A percentile compares a stretch with the other conserved stretches of the same genome.
Conservation (phyloP, 2,888 invertebrate species). For the Amaurobius ferox region DNA sequence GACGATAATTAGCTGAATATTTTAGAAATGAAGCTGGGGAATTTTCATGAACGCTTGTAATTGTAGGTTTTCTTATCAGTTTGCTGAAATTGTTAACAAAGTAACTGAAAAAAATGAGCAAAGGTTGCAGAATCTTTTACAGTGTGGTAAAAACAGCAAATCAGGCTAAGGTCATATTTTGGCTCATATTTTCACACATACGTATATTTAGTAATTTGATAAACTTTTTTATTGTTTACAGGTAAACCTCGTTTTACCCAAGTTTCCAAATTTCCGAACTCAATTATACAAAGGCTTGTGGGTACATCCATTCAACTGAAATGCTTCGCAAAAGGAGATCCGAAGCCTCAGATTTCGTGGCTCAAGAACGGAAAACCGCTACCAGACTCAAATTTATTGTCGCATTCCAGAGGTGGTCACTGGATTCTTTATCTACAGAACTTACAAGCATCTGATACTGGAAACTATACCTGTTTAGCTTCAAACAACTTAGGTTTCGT, state of each 20-base stretch:
- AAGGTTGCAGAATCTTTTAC: too few relatives aligned
- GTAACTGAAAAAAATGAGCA: too few relatives aligned
- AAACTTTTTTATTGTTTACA: slow-evolving; percentile 22
- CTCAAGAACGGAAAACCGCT: slow-evolving; percentile 73
- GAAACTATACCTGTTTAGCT: slow-evolving; percentile 71
- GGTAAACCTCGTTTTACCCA: slow-evolving; percentile 67
- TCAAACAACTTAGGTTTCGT: slow-evolving; percentile 51
- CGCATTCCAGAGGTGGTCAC: slow-evolving; percentile 42
- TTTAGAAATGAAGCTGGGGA: too few relatives aligned
- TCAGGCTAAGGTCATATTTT: too few relatives aligned
- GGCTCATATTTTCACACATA: too few relatives aligned
- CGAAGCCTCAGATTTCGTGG: slow-evolving; percentile 73
- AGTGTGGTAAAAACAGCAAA: too few relatives aligned
- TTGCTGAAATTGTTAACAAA: too few relatives aligned
- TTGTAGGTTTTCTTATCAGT: too few relatives aligned
- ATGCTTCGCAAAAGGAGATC: slow-evolving; percentile 73
- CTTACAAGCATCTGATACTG: slow-evolving; percentile 69
- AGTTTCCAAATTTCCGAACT: slow-evolving; percentile 43
- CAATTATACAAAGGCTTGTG: slow-evolving; percentile 52
- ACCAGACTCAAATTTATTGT: slow-evolving; percentile 53
- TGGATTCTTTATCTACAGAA: slow-evolving; percentile 65
- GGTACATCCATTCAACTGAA: slow-evolving; percentile 73
- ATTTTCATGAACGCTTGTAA: too few relatives aligned
- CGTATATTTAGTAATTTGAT: too few relatives aligned
- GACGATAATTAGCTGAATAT: too few relatives aligned